phyloP scores from a whole-genome alignment of 2,888 invertebrate species.

The Busseola fusca region DNA sequence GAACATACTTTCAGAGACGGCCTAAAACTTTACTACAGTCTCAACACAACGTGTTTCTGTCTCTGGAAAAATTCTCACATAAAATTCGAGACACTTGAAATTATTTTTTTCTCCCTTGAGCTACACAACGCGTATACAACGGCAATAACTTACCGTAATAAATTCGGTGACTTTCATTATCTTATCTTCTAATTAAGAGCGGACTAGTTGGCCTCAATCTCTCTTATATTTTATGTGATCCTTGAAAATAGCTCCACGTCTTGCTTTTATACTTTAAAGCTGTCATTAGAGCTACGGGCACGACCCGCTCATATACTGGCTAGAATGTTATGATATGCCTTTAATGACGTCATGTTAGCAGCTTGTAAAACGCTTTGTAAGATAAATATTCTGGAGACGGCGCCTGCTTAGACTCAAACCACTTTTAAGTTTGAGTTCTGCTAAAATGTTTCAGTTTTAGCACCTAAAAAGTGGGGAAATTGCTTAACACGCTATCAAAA shows the following conservation, averaged over 20 bases:
- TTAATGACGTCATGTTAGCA: conserved; percentile 26
- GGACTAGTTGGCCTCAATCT: conserved; percentile 22
- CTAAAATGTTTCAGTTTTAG: not conserved
- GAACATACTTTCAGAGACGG: not conserved
- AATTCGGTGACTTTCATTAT: conserved; percentile 43
- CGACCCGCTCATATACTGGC: conserved; percentile 18
- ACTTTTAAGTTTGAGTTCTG: conserved; percentile 13
- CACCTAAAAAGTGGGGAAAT: not conserved
- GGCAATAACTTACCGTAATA: conserved; percentile 34
- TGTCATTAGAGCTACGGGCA: conserved; percentile 9
- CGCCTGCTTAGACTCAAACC: conserved; percentile 4
- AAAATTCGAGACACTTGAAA: conserved; percentile 19
- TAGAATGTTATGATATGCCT: conserved; percentile 12
- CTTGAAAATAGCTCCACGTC: conserved; percentile 20
- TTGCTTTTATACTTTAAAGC: conserved; percentile 4
- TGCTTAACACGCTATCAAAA: not conserved
- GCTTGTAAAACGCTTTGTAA: conserved; percentile 22
- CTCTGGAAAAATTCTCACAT: not conserved
- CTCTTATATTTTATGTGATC: conserved; percentile 21
- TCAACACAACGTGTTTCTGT: not conserved
- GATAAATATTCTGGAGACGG: conserved; percentile 19
- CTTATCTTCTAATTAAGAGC: conserved; percentile 39
- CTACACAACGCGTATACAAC: conserved; percentile 34
- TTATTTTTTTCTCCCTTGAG: conserved; percentile 28
- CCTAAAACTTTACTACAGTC: not conserved